Evolutionary conservation across 2,113 vertebrate species (phyloP), one percentile per base, ranked within the genome.

Genomic region (Ceyx melanurus): DNA sequence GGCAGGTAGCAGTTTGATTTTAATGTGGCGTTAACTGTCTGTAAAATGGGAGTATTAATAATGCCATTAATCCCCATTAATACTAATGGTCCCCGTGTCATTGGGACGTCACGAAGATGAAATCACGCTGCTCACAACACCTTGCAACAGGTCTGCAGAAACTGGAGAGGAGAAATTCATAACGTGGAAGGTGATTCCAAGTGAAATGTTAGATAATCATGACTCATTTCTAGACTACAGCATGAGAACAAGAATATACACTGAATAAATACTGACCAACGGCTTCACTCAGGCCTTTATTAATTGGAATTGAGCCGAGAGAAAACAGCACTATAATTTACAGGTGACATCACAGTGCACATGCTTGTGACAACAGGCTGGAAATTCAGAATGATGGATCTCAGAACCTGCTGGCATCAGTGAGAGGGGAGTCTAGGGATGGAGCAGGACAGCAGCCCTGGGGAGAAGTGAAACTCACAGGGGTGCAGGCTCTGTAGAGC

Each of bases 21-120:
- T 65, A 68, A 88, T 83, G 73, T 2, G 1, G 6, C 35, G 89
- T 29, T 95, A 80, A 77, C n/a, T 66, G 72, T 13, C 91, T 77
- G 91, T 40, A 9, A 81, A 77, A 83, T 29, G 50, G 13, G 72
- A 86, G 72, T 92, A 83, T 92, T 95, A 90, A 95, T 86, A 16
- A 77, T 3, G 3, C 50, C 87, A 90, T 95, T 92, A 90, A 92
- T 96, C 86, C 23, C 60, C 88, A 72, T 92, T 92, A 91, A 87
- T 72, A 3, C 7, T 43, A 31, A 29, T 42, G 5, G 37, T 33
- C 33, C 81, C 53, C 2, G 0, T 78, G 87, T 17, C 84, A 22
- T 0, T 4, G 64, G 33, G 6, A 15, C 25, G 6, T 76, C 66
- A 6, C 11, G 80, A 82, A 90, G 95, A 93, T 93, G 56, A 88